Conservation (phyloP, 2,113 vertebrate genomes). For the Entelurus aequoreus region DNA sequence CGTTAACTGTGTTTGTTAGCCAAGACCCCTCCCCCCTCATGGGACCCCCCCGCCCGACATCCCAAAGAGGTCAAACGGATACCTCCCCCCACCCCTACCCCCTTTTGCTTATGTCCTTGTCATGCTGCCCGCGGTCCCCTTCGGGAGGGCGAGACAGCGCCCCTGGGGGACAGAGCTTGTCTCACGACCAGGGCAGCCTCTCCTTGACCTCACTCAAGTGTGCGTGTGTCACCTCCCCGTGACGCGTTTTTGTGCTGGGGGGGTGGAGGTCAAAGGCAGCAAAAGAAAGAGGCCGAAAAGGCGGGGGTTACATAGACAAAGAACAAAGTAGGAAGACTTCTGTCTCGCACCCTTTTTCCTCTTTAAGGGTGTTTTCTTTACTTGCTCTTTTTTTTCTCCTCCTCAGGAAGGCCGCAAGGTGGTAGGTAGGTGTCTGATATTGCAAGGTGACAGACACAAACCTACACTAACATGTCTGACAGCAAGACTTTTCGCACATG, state of each 20-base stretch:
- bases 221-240: conserved; percentile 54
- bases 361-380: conserved; percentile 18
- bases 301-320: conserved; percentile 29
- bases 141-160: conserved; percentile 33
- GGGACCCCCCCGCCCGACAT: neutral
- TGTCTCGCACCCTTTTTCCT: conserved; percentile 46
- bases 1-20: conserved; percentile 2
- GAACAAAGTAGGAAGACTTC: conserved; percentile 20
- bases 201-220: conserved; percentile 50
- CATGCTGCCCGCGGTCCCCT: conserved; percentile 44
- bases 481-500: conserved; percentile 1
- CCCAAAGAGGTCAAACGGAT: conserved; percentile 34
- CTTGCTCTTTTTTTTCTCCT: conserved; percentile 18
- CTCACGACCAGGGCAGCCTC: conserved; percentile 33
- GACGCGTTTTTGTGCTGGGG: conserved; percentile 44
- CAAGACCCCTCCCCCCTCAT: conserved; percentile 20
- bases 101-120: conserved; percentile 26
- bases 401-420: conserved; percentile 37
- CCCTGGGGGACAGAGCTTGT: conserved; percentile 16
- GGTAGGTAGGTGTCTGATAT: conserved; percentile 33
- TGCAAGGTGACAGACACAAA: conserved; percentile 25
- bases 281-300: conserved; percentile 24
- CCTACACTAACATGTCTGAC: neutral
- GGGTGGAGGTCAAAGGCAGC: conserved; percentile 58
- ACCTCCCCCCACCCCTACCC: neutral